Base-by-base conservation (phyloP, 2,797 vertebrate species). In the Bradypodion ventrale region DNA sequence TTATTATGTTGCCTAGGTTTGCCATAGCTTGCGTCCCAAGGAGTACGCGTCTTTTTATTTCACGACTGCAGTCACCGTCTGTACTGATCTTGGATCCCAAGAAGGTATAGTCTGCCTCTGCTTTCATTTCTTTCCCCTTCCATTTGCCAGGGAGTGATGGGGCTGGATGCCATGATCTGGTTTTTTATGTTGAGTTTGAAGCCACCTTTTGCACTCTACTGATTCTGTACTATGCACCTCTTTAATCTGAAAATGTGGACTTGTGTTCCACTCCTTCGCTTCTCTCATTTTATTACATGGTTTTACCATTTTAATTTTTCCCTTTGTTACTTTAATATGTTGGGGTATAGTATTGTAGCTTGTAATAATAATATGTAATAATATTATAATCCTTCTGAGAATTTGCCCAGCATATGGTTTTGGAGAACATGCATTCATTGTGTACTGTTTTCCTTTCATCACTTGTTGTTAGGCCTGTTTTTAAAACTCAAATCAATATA, bases 361-460 rank as follows among this genome's bases (percentile, higher is more conserved):
- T 85, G 46, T 75, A 85, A 85, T 49, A 69, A 37, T 46, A 85
- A 85, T 81, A 75, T 81, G 78, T 85, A 81, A 81, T 81, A 70
- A 60, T 81, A 85, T 81, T 85, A 81, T 76, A 81, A 69, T 75
- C 66, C 76, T 63, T 68, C 72, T 81, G 78, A 81, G 78, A 81
- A 69, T 32, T 32, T 81, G 72, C 49, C 65, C 63, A 69, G 65
- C 63, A 69, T 85, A 66, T 85, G 49, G 19, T 62, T 80, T 75
- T 40, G 16, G 56, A 81, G 79, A 70, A 82, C 52, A 72, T 85
- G 62, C 32, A 15, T 80, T 56, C 44, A 19, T 77, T 77, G 73
- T 62, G 68, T 82, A 82, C 42, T 63, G 13, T 77, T 82, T n/a
- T 29, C 46, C 37, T 83, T 84, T n/a, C 42, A 52, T 12, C 70